Percentiles rank a stretch among this genome's conserved stretches.
These are phyloP conservation scores for Cygnus buccinator DNA, from an alignment of 2,113 vertebrate species.

Conservation along the genomic window DNA sequence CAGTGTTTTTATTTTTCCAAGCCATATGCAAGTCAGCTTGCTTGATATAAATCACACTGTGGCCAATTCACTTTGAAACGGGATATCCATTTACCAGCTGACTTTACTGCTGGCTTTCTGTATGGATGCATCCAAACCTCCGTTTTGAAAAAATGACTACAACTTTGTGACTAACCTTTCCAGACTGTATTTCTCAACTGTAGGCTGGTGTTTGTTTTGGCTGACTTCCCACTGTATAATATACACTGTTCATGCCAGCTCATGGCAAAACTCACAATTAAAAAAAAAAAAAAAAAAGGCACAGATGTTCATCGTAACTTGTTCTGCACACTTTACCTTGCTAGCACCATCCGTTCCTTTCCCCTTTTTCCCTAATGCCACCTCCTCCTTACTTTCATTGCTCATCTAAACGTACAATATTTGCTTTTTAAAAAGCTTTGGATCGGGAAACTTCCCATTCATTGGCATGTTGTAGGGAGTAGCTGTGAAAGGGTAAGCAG, in stretches of 20 bases:
- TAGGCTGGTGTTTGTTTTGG: conserved; percentile 74
- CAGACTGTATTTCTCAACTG: conserved; percentile 74
- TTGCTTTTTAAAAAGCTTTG: conserved; percentile 68
- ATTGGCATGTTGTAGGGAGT: conserved; percentile 41
- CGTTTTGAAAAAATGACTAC: conserved; percentile 67
- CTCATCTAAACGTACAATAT: conserved; percentile 49
- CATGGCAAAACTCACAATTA: conserved; percentile 72
- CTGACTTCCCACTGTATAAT: conserved; percentile 61
- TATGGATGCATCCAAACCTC: conserved; percentile 34
- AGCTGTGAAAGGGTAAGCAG: conserved; percentile 12
- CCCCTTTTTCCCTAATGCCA: neutral
- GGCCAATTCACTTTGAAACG: conserved; percentile 65
- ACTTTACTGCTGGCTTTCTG: conserved; percentile 58
- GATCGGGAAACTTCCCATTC: conserved; percentile 53
- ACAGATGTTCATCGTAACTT: conserved; percentile 57
- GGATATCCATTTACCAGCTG: conserved; percentile 74
- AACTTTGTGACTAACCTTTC: conserved; percentile 73
- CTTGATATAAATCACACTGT: conserved; percentile 76
- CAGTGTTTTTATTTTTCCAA: conserved; percentile 77
- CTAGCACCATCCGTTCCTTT: conserved; percentile 44
- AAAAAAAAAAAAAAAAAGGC: conserved; percentile 35
- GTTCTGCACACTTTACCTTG: conserved; percentile 47
- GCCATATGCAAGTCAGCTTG: conserved; percentile 72
- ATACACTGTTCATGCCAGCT: conserved; percentile 61
- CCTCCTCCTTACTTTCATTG: conserved; percentile 36